A percentile compares a stretch with the other conserved stretches of the same genome.
Conservation (phyloP, 2,113 vertebrate genomes). For the cattle (Bos taurus) region ARS-UCD2.0 NC_037357.1:98273501-98274000, state of each 20-base stretch:
- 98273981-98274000: background rate
- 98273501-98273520: background rate
- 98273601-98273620: background rate
- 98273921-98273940: constrained; percentile 6
- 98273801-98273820: background rate
- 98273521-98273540: background rate
- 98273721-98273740: background rate
- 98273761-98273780: background rate
- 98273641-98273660: background rate
- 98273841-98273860: background rate
- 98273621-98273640: background rate
- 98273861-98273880: background rate
- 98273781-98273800: background rate
- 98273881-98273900: background rate
- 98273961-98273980: background rate
- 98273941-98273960: background rate
- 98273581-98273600: background rate
- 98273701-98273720: background rate
- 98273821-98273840: background rate
- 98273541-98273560: background rate
- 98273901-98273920: background rate
- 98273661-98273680: background rate
- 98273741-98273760: background rate
- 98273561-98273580: background rate
- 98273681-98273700: background rate